Conservation (phyloP, 2,888 invertebrate genomes). For the Plemyria rubiginata region DNA sequence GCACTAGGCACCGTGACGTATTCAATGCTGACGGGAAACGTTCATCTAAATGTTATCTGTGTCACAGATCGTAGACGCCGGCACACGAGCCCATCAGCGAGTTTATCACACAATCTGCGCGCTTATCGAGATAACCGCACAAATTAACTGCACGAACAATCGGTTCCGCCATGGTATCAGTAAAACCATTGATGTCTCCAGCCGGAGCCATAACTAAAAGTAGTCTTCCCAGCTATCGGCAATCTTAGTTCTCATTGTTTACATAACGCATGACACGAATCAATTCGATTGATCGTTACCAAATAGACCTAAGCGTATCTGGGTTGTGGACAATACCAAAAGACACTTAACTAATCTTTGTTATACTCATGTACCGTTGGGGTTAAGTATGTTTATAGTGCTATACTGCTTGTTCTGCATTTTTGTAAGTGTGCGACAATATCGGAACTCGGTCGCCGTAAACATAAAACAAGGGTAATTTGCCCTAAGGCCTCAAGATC, state of each 20-base stretch:
- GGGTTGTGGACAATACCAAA: conserved; percentile 54
- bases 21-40: conserved; percentile 60
- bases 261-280: conserved; percentile 58
- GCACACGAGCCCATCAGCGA: conserved; percentile 57
- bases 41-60: conserved; percentile 65
- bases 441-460: conserved; percentile 26
- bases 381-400: conserved; percentile 24
- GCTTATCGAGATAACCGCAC: conserved; percentile 61
- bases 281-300: conserved; percentile 56
- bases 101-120: conserved; percentile 59
- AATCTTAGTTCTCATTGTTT: conserved; percentile 61
- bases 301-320: conserved; percentile 54
- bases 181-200: conserved; percentile 40
- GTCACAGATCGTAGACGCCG: conserved; percentile 66
- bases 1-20: conserved; percentile 46
- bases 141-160: conserved; percentile 51
- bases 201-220: not conserved
- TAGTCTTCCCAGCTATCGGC: conserved; percentile 51
- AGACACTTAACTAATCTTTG: conserved; percentile 49
- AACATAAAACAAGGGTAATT: conserved; percentile 34
- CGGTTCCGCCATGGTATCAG: conserved; percentile 52
- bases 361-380: conserved; percentile 41
- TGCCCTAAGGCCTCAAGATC: conserved; percentile 50
- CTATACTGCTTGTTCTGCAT: conserved; percentile 31
- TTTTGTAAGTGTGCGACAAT: conserved; percentile 30